Evolutionary conservation across 2,888 invertebrate species (phyloP).

Genomic region (Lepidocyrtoides sp.): DNA sequence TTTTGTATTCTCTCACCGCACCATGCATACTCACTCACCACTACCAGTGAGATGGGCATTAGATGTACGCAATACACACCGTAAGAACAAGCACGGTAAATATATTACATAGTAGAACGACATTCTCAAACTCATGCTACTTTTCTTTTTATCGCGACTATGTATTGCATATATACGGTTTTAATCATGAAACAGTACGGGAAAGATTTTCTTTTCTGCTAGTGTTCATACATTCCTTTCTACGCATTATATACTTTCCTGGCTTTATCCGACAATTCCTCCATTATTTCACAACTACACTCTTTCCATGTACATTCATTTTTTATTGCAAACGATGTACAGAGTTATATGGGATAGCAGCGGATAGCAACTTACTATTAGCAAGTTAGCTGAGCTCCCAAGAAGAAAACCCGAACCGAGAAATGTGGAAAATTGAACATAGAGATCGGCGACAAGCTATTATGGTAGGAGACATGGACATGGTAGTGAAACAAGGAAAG

Average conservation of each 20-base stretch:
- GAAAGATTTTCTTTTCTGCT: slow-evolving; percentile 3
- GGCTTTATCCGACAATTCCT: slow-evolving; percentile 7
- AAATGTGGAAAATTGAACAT: slow-evolving; percentile 4
- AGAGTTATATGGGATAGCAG: neutral
- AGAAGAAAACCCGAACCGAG: slow-evolving; percentile 23
- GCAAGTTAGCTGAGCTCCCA: neutral
- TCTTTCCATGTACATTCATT: neutral
- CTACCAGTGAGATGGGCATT: neutral
- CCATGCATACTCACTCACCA: neutral
- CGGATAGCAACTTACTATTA: neutral
- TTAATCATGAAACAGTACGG: neutral
- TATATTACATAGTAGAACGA: neutral
- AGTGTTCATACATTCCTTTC: too few species aligned
- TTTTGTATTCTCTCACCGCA: slow-evolving; percentile 29
- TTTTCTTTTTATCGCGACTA: neutral
- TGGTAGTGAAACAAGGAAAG: neutral
- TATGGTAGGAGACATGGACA: neutral
- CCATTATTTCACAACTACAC: neutral
- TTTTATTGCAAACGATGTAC: neutral
- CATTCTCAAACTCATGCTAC: neutral
- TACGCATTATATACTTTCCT: slow-evolving; percentile 3
- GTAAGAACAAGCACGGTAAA: too few species aligned
- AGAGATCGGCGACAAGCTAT: neutral
- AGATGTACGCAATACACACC: neutral
- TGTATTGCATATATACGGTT: neutral